Evolutionary conservation across 2,888 invertebrate genomes (phyloP), one percentile per base, ranked within the genome.

Genomic region (Aleiodes alternator): DNA sequence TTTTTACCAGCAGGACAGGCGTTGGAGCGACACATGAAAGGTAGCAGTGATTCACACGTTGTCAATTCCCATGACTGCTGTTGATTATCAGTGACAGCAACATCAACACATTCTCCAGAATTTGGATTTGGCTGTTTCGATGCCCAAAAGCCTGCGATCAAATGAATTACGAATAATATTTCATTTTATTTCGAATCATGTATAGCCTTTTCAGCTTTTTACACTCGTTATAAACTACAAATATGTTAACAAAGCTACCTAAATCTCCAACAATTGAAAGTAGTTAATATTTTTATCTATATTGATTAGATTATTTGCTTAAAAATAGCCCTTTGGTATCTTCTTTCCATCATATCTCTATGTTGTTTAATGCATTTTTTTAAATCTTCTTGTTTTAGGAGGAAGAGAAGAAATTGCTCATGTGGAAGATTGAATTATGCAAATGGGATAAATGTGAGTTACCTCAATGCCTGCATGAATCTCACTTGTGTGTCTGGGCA

Each of bases 11-110:
- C 92, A 72, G 98, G 97, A 90, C 98, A 98, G 69, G 98, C 98
- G 80, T 93, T 93, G 34, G 97, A 93, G 87, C 96, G 94, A 88
- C 98, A 98, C 94, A 98, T 96, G 90, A 98, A 98, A 34, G 98
- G 98, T 84, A 98, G 91, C 69, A 98, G 92, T 72, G 96, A 95
- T 91, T 98, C 98, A 90, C 98, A 98, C 43, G 97, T 97, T 73
- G 96, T 96, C 77, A 98, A 91, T 88, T 96, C 95, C 98, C 98
- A 98, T 76, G 96, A 96, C 90, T 97, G 97, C 79, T 92, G 92
- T 76, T 94, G 94, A 82, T 94, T 93, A 66, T 93, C 92, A 16
- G 89, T 89, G 64, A 93, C 90, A 14, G 91, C 91, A 2, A 95
- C 96, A 81, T 96, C 96, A 8, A 98, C 97, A 90, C 98, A 98